Evolutionary conservation across 2,888 invertebrate species (phyloP).

Genomic region (Neoscelio sp.): DNA sequence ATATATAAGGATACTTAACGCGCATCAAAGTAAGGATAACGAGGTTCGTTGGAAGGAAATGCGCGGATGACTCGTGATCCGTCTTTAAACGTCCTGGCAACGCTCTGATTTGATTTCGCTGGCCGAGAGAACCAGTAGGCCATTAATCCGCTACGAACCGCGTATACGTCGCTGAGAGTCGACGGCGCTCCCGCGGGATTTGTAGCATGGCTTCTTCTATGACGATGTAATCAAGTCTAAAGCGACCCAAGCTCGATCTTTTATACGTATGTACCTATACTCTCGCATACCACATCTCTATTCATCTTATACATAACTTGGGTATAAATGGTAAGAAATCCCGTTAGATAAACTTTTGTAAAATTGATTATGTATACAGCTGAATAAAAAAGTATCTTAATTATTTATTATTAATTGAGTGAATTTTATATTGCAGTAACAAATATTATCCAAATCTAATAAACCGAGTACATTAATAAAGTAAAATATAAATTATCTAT

Average conservation of each 20-base stretch:
- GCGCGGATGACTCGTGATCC: slow-evolving; percentile 59
- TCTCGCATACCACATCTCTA: no score
- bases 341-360: no score
- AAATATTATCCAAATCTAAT: no score
- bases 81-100: slow-evolving; percentile 60
- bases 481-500: no score
- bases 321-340: no score
- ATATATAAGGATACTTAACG: slow-evolving; percentile 49
- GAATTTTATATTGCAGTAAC: no score
- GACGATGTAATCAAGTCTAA: slow-evolving; percentile 74
- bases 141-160: slow-evolving; percentile 58
- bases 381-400: no score
- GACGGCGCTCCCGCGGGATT: slow-evolving; percentile 74
- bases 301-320: slow-evolving; percentile 2
- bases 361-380: no score
- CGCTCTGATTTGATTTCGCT: slow-evolving; percentile 66
- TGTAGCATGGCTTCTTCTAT: slow-evolving; percentile 76
- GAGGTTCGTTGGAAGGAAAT: slow-evolving; percentile 49
- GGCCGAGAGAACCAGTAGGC: slow-evolving; percentile 41
- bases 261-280: slow-evolving; percentile 13
- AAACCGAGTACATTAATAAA: no score
- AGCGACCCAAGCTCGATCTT: slow-evolving; percentile 46
- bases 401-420: no score
- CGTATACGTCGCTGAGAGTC: slow-evolving; percentile 57
- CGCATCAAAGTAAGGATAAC: slow-evolving; percentile 48